A percentile compares a stretch with the other conserved stretches of the same genome.
Conservation (phyloP, 2,888 invertebrate genomes). For the Microplitis deprimator region DNA sequence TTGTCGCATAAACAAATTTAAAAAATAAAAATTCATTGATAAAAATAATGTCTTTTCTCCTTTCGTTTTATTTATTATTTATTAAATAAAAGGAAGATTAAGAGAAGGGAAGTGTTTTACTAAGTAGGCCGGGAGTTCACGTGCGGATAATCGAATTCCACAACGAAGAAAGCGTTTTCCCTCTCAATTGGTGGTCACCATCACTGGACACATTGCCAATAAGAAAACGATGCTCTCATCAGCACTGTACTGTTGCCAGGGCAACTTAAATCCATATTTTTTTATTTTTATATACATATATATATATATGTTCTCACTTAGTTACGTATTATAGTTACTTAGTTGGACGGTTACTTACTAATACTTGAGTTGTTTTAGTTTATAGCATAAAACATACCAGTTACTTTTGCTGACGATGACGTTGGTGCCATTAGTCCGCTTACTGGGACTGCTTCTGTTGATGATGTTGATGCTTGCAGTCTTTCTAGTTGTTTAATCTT, state of each 20-base stretch:
- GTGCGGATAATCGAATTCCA: constrained; percentile 66
- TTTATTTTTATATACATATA: not conserved
- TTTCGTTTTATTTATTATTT: constrained; percentile 1
- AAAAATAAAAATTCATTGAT: not conserved
- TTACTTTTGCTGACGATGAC: constrained; percentile 33
- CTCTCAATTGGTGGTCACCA: constrained; percentile 56
- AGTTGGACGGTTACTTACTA: not conserved
- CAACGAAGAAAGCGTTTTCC: constrained; percentile 67
- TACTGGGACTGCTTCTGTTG: constrained; percentile 1
- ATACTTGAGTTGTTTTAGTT: not conserved
- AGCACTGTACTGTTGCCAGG: constrained; percentile 27
- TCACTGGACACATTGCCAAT: constrained; percentile 36
- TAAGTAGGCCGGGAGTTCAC: constrained; percentile 68
- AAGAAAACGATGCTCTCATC: constrained; percentile 33
- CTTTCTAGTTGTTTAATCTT: constrained; percentile 8
- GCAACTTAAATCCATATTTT: constrained; percentile 19
- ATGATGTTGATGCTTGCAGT: constrained; percentile 54
- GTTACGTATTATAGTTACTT: not conserved
- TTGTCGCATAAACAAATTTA: not conserved
- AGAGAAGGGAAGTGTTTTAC: constrained; percentile 46
- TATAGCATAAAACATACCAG: constrained; percentile 16
- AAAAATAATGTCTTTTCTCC: not conserved
- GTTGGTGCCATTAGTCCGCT: not conserved
- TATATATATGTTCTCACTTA: too few relatives aligned
- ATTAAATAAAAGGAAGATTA: constrained; percentile 25